phyloP scores from a whole-genome alignment of 2,888 invertebrate species.

The Euplexia lucipara region DNA sequence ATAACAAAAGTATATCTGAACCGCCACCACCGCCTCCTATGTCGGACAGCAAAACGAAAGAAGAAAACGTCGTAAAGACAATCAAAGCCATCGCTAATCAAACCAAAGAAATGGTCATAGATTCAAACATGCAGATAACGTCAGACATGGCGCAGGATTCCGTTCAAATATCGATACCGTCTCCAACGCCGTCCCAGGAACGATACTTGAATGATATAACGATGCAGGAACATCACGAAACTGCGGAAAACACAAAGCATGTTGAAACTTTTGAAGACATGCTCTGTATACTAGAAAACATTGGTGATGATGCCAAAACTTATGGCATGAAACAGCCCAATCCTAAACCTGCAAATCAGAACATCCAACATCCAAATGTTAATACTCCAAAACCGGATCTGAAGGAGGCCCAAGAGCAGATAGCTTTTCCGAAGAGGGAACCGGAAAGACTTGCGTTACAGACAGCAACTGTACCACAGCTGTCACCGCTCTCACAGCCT shows the following conservation, averaged over 20 bases:
- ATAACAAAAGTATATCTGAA: constrained; percentile 77
- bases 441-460: constrained; percentile 81
- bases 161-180: constrained; percentile 92
- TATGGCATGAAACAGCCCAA: constrained; percentile 77
- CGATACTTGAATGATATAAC: constrained; percentile 92
- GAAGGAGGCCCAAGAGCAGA: constrained; percentile 77
- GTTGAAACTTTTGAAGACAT: constrained; percentile 93
- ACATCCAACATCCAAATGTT: constrained; percentile 67
- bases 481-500: constrained; percentile 94
- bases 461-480: constrained; percentile 92
- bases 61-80: constrained; percentile 87
- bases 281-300: constrained; percentile 93
- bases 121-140: constrained; percentile 90
- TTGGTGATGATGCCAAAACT: constrained; percentile 85
- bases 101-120: constrained; percentile 90
- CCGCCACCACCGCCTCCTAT: constrained; percentile 68
- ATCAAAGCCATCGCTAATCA: constrained; percentile 90
- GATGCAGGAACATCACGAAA: constrained; percentile 90
- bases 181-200: constrained; percentile 92
- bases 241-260: constrained; percentile 89
- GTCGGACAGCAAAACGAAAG: constrained; percentile 72
- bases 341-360: constrained; percentile 66
- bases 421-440: constrained; percentile 78
- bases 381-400: constrained; percentile 71
- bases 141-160: constrained; percentile 92